Conservation (phyloP, 2,797 vertebrate species). For the Chelonia mydas region DNA sequence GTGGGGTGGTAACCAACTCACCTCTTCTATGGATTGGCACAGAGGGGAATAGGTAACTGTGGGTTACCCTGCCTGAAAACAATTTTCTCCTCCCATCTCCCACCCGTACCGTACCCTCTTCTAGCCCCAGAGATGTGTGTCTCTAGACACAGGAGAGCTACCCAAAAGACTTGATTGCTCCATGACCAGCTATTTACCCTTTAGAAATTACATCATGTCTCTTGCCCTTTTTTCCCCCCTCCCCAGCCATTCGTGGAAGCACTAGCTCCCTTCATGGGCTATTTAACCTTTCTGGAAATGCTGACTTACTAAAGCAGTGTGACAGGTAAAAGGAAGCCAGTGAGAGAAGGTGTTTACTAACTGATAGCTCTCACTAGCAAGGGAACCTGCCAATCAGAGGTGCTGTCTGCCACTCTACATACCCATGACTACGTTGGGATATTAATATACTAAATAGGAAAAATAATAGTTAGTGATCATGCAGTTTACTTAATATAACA, state of each 20-base stretch:
- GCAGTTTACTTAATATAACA: slow-evolving; percentile 48
- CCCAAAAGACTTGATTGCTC: neutral
- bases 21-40: neutral
- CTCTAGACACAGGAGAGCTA: neutral
- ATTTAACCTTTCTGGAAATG: neutral
- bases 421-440: neutral
- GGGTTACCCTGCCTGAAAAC: neutral
- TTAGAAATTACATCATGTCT: neutral
- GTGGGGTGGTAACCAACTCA: neutral
- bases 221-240: neutral
- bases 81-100: neutral
- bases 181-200: neutral
- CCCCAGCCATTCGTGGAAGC: fast-evolving
- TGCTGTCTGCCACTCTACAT: neutral
- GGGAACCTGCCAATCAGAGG: neutral
- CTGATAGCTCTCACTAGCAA: neutral
- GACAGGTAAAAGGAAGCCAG: neutral
- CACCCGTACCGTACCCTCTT: neutral
- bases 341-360: neutral
- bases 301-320: neutral
- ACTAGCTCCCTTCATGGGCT: neutral
- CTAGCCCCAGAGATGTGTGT: neutral
- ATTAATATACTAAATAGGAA: neutral
- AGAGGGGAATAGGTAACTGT: neutral
- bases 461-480: neutral